Conservation (phyloP, 2,113 vertebrate species). For the Platycercus adscitus region DNA sequence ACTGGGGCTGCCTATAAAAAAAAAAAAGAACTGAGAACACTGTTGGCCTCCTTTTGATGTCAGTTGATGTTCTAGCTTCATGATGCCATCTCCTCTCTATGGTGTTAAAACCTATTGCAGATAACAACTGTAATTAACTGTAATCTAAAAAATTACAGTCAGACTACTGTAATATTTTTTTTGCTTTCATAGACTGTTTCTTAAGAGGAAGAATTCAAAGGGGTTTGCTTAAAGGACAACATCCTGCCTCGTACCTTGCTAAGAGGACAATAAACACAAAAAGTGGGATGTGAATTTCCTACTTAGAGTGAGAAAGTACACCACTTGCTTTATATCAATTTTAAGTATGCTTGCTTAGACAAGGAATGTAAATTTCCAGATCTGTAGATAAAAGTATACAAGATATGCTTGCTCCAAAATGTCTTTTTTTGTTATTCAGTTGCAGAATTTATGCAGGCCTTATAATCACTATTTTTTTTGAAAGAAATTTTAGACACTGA, state of each 20-base stretch:
- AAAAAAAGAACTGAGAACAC: not conserved
- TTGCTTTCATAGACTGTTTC: not conserved
- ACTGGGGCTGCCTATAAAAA: not conserved
- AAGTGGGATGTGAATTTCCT: not conserved
- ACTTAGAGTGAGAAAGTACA: not conserved
- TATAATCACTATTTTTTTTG: not conserved
- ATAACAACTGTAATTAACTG: not conserved
- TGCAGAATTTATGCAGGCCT: not conserved
- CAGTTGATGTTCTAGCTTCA: not conserved
- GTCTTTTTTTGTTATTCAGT: not conserved
- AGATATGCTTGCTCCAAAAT: not conserved
- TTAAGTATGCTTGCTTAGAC: not conserved
- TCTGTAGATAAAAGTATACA: not conserved
- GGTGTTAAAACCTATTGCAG: not conserved
- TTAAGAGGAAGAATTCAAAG: not conserved
- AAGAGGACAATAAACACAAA: not conserved
- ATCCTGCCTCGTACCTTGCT: not conserved
- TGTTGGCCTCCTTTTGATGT: not conserved
- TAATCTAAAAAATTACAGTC: not conserved
- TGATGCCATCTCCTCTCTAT: not conserved
- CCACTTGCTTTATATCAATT: not conserved
- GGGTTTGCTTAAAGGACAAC: not conserved
- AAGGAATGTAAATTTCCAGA: not conserved
- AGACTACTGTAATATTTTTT: not conserved
- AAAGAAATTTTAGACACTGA: not conserved